These are phyloP conservation scores for Lepus europaeus DNA, from an alignment of 2,113 vertebrate species.

Conservation along the genomic window DNA sequence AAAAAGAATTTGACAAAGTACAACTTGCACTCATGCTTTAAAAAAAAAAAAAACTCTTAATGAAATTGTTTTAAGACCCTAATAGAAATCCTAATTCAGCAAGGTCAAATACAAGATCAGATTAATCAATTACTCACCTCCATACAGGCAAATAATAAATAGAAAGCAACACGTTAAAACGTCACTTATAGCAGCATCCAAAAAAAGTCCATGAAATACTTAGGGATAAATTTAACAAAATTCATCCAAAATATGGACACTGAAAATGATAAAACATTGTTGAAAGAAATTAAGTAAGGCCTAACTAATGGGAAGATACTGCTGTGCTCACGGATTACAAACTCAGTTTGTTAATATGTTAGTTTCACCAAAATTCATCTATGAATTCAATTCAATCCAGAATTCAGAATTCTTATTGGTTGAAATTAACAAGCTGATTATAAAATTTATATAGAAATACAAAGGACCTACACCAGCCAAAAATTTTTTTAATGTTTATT, in stretches of 20 bases:
- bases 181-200: not conserved
- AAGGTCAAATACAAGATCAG: not conserved
- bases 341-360: not conserved
- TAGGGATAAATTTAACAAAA: not conserved
- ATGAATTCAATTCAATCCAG: not conserved
- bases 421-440: not conserved
- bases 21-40: not conserved
- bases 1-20: not conserved
- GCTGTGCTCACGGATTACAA: not conserved
- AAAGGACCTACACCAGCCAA: not conserved
- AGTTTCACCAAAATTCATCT: not conserved
- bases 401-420: not conserved
- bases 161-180: not conserved
- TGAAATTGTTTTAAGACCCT: not conserved
- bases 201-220: not conserved
- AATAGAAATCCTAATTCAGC: constrained; percentile 2
- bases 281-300: not conserved
- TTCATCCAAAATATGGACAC: not conserved
- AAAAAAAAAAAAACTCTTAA: not conserved
- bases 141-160: not conserved
- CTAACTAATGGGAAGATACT: not conserved
- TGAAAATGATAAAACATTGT: not conserved
- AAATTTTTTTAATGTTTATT: not conserved
- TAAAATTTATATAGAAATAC: not conserved
- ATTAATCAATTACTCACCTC: not conserved